Evolutionary conservation across 2,797 vertebrate genomes (phyloP).

Genomic region (Hypotaenidia okinawae): DNA sequence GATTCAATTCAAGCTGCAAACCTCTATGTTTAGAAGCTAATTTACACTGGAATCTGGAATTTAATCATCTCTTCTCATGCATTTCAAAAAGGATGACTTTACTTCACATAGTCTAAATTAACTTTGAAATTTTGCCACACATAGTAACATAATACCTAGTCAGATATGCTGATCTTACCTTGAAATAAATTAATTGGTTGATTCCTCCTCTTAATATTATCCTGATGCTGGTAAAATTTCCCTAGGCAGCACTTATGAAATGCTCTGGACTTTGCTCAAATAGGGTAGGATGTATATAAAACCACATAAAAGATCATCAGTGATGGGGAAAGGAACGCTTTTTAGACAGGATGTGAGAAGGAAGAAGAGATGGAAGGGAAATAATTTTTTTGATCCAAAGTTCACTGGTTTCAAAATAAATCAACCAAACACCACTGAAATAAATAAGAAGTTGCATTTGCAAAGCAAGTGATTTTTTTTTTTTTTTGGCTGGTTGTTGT

Average conservation of each 20-base stretch:
- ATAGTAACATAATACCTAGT: slow-evolving; percentile 66
- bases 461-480: neutral
- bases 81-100: slow-evolving; percentile 61
- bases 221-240: slow-evolving; percentile 62
- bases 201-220: slow-evolving; percentile 63
- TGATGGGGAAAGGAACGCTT: neutral
- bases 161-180: slow-evolving; percentile 69
- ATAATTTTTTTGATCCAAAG: neutral
- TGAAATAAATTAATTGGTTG: slow-evolving; percentile 76
- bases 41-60: slow-evolving; percentile 69
- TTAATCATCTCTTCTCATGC: slow-evolving; percentile 67
- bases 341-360: neutral
- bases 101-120: slow-evolving; percentile 55
- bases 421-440: neutral
- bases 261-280: slow-evolving; percentile 18
- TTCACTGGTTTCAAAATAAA: neutral
- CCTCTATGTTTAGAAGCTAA: slow-evolving; percentile 56
- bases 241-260: slow-evolving; percentile 30
- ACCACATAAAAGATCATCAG: neutral
- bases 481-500: neutral
- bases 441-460: neutral
- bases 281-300: neutral
- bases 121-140: slow-evolving; percentile 68
- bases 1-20: slow-evolving; percentile 47
- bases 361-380: neutral